These are phyloP conservation scores for Pseudoatta argentina DNA, from an alignment of 1,140 invertebrate genomes.

Conservation along the genomic window DNA sequence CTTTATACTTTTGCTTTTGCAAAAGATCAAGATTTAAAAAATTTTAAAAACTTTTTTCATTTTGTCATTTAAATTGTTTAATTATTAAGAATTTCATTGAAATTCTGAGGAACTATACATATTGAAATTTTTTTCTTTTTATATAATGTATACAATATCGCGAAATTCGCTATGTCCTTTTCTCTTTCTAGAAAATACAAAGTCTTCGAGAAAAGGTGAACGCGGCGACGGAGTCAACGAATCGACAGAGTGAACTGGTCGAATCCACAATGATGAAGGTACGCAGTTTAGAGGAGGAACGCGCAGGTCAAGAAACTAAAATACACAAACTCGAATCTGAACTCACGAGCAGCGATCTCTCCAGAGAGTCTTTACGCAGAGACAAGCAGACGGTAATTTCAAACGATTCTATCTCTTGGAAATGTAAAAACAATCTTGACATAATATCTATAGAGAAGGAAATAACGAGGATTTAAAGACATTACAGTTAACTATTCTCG, in stretches of 20 bases:
- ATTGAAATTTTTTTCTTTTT: not conserved
- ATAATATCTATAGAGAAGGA: not conserved
- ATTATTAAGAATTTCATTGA: not conserved
- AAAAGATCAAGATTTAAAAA: not conserved
- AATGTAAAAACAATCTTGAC: conserved; percentile 23
- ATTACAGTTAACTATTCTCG: not conserved
- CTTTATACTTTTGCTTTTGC: not conserved
- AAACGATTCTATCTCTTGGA: conserved; percentile 1
- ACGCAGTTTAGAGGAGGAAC: conserved; percentile 90
- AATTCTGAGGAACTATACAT: not conserved
- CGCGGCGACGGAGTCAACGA: conserved; percentile 88
- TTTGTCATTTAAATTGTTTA: not conserved
- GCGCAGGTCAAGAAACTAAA: conserved; percentile 89
- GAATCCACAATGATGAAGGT: conserved; percentile 89
- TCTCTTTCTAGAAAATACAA: conserved; percentile 89
- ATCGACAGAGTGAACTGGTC: conserved; percentile 88
- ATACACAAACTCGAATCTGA: conserved; percentile 91
- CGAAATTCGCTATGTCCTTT: not conserved
- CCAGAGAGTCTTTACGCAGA: conserved; percentile 89
- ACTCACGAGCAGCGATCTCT: conserved; percentile 88
- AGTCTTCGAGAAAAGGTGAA: conserved; percentile 90
- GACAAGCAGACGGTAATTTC: conserved; percentile 89
- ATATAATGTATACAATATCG: not conserved
- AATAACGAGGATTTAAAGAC: not conserved
- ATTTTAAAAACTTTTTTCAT: not conserved